Evolutionary conservation across 2,888 invertebrate genomes (phyloP).

Genomic region (Reticulitermes lucifugus): DNA sequence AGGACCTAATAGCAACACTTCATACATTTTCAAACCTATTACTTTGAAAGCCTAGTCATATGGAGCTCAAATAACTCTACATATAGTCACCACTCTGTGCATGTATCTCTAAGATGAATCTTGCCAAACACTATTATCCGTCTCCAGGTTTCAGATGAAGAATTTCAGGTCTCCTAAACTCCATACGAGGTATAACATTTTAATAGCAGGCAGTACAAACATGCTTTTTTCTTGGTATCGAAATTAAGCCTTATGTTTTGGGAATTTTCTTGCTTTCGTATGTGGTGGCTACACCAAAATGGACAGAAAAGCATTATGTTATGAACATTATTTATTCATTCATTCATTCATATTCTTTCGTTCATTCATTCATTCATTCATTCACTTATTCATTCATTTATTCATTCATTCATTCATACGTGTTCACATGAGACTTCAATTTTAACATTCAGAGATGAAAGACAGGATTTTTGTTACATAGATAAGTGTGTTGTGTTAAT

Average conservation of each 20-base stretch:
- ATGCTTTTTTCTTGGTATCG: background rate
- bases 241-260: background rate
- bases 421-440: background rate
- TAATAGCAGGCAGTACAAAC: background rate
- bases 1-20: background rate
- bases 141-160: background rate
- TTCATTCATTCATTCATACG: too few species aligned
- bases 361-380: too few species aligned
- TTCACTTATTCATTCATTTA: too few species aligned
- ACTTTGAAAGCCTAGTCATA: background rate
- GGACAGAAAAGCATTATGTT: background rate
- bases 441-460: constrained; percentile 16
- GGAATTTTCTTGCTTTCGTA: background rate
- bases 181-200: background rate
- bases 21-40: background rate
- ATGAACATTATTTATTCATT: background rate
- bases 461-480: background rate
- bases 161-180: background rate
- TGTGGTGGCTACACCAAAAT: background rate
- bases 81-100: background rate
- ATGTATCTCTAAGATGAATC: background rate
- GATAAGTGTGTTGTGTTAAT: background rate
- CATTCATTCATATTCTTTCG: background rate
- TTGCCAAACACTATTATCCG: background rate
- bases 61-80: background rate